These are phyloP conservation scores for Drosophila kepulauana DNA, from an alignment of 1,140 invertebrate species.

Conservation along the genomic window DNA sequence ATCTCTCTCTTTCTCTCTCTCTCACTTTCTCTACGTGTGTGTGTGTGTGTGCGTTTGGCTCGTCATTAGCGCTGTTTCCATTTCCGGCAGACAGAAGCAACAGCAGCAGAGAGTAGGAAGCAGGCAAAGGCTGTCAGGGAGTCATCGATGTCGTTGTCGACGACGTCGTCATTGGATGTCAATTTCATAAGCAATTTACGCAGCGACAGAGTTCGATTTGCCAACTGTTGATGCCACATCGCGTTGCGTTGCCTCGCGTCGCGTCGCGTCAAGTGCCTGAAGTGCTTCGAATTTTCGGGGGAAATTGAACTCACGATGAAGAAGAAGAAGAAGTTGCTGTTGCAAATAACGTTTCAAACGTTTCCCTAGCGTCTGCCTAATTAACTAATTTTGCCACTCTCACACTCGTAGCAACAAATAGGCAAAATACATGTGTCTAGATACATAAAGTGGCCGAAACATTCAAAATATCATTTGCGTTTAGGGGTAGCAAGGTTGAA, in stretches of 20 bases:
- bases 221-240: conserved; percentile 68
- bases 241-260: neutral
- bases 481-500: neutral
- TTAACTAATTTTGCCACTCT: conserved; percentile 71
- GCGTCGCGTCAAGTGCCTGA: conserved; percentile 23
- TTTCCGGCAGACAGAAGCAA: conserved; percentile 74
- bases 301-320: conserved; percentile 27
- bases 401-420: neutral
- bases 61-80: conserved; percentile 81
- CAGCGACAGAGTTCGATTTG: conserved; percentile 67
- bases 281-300: conserved; percentile 13
- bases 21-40: conserved; percentile 10
- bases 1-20: neutral
- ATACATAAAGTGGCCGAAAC: neutral
- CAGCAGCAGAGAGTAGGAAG: conserved; percentile 17
- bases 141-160: conserved; percentile 4
- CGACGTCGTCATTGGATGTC: conserved; percentile 59
- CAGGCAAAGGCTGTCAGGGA: conserved; percentile 14
- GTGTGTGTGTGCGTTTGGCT: conserved; percentile 53
- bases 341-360: conserved; percentile 13
- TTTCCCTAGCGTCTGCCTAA: conserved; percentile 47
- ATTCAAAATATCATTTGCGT: conserved; percentile 40
- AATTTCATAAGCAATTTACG: conserved; percentile 82
- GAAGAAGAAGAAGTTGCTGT: neutral
- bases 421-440: too few relatives aligned